phyloP scores from a whole-genome alignment of 2,113 vertebrate genomes.

The Rynchops niger region DNA sequence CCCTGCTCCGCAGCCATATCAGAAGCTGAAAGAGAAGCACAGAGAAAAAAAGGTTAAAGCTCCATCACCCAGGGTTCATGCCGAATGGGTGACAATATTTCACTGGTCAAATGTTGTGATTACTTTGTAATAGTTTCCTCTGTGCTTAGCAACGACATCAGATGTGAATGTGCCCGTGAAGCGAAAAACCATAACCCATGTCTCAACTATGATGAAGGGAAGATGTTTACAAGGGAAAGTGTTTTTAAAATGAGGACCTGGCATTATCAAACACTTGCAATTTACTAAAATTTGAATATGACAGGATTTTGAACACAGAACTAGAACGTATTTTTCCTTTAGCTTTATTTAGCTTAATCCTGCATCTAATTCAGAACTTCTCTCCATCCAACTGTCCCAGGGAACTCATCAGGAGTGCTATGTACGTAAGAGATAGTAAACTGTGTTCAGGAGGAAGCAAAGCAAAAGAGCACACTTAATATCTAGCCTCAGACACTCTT shows the following conservation, averaged over 20 bases:
- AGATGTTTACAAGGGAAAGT: neutral
- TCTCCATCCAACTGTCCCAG: neutral
- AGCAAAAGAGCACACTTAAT: neutral
- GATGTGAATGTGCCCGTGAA: accelerated
- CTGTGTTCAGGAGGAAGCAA: neutral
- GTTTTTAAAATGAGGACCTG: neutral
- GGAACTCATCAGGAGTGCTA: neutral
- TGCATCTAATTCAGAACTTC: neutral
- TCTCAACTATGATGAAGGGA: neutral
- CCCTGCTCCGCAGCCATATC: conserved; percentile 91
- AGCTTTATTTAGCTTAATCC: neutral
- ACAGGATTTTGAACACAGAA: neutral
- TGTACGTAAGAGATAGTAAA: neutral
- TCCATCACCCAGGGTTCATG: neutral
- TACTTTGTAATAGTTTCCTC: neutral
- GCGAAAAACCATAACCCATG: neutral
- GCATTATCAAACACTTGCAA: neutral
- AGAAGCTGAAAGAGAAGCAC: conserved; percentile 82
- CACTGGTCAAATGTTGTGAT: neutral
- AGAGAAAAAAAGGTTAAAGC: neutral
- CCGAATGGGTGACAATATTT: neutral
- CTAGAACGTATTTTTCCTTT: neutral
- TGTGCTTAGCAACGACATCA: neutral
- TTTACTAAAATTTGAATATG: neutral
- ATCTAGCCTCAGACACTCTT: neutral